These are phyloP conservation scores for Motacilla tschutschensis DNA, from an alignment of 2,113 vertebrate genomes.

Conservation along the genomic window DNA sequence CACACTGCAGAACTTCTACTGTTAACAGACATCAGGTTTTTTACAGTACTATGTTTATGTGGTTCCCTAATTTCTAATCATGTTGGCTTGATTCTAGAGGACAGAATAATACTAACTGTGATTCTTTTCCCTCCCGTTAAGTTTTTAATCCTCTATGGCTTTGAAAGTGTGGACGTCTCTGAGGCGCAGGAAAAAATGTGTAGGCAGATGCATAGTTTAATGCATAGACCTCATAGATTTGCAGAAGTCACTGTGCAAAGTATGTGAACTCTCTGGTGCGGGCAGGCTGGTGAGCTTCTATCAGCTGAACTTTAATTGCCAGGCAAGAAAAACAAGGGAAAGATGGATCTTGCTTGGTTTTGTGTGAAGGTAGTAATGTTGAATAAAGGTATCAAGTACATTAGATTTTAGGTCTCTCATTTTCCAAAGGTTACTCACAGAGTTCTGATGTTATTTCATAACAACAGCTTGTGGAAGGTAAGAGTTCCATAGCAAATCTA, in stretches of 20 bases:
- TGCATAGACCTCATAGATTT: background rate
- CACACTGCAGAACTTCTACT: background rate
- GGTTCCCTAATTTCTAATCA: background rate
- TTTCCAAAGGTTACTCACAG: background rate
- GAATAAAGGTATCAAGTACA: background rate
- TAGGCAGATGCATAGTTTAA: background rate
- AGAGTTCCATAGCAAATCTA: background rate
- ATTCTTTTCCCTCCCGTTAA: fast-evolving
- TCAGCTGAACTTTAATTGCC: background rate
- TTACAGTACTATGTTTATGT: background rate
- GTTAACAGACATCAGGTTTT: background rate
- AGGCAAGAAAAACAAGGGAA: background rate
- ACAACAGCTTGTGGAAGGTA: background rate
- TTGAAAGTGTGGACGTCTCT: background rate
- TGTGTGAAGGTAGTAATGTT: background rate
- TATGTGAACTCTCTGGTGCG: background rate
- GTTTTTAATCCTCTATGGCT: background rate
- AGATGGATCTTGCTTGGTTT: background rate
- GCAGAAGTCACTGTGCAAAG: background rate
- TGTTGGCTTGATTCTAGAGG: background rate
- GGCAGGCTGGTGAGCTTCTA: background rate
- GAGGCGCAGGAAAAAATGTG: background rate
- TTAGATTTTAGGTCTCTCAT: background rate
- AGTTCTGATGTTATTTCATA: background rate
- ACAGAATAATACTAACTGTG: background rate